Percentiles rank a stretch among this genome's conserved stretches.
Evolutionary conservation across 2,888 invertebrate genomes (phyloP).

Genomic region (Drosophila testacea): DNA sequence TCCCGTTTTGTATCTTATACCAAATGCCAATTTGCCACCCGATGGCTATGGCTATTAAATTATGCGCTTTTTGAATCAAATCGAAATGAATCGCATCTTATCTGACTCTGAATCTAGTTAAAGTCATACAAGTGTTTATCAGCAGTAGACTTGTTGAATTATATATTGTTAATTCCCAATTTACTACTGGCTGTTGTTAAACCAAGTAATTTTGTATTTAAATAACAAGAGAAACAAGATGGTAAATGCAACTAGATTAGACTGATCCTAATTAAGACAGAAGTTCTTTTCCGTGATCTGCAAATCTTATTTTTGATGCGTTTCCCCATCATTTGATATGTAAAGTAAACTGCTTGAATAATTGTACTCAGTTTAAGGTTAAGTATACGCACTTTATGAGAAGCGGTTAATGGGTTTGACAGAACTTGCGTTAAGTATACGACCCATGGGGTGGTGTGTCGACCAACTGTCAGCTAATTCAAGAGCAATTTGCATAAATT

Average conservation of each 20-base stretch:
- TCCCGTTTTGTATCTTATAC: conserved; percentile 9
- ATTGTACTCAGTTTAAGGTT: background rate
- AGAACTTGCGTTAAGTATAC: conserved; percentile 33
- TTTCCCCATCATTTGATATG: conserved; percentile 1
- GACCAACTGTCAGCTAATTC: conserved; percentile 48
- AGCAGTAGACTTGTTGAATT: conserved; percentile 18
- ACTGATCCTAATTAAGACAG: background rate
- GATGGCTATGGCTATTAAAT: conserved; percentile 61
- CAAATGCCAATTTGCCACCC: conserved; percentile 56
- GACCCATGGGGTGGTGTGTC: conserved; percentile 1
- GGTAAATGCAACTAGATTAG: conserved; percentile 1
- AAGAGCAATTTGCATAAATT: conserved; percentile 63
- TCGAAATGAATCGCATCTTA: conserved; percentile 1
- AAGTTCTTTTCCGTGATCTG: background rate
- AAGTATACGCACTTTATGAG: conserved; percentile 4
- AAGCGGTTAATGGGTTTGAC: conserved; percentile 7
- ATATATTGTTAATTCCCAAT: conserved; percentile 17
- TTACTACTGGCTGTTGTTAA: conserved; percentile 3
- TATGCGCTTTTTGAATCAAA: conserved; percentile 47
- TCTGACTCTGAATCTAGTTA: conserved; percentile 16
- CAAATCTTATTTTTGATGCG: background rate
- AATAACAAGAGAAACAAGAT: background rate
- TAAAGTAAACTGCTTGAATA: background rate
- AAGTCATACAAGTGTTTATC: conserved; percentile 15
- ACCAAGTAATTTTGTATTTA: background rate